Evolutionary conservation across 1,140 invertebrate genomes (phyloP).

Genomic region (Neodiprion fabricii): DNA sequence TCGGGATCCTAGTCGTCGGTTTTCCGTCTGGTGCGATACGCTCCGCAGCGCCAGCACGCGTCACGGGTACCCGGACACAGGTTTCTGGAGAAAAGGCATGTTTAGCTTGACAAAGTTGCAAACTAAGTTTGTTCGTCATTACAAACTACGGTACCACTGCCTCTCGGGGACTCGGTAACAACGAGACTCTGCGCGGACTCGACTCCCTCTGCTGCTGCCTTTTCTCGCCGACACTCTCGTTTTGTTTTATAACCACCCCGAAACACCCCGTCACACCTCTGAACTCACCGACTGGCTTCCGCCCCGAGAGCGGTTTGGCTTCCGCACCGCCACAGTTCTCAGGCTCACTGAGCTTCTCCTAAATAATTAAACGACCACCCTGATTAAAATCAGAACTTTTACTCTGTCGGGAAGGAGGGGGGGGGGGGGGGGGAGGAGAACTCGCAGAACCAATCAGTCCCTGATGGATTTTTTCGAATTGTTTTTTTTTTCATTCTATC

Average conservation of each 20-base stretch:
- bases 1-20: not conserved
- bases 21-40: not conserved
- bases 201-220: not conserved
- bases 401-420: too few species aligned
- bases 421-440: too few species aligned
- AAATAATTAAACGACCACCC: too few species aligned
- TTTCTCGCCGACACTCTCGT: not conserved
- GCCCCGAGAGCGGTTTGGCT: not conserved
- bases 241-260: not conserved
- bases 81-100: not conserved
- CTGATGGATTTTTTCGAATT: too few species aligned
- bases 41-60: not conserved
- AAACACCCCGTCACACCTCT: not conserved
- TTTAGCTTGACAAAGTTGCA: not conserved
- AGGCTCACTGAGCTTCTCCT: too few species aligned
- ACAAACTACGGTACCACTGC: not conserved
- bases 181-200: not conserved
- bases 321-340: not conserved
- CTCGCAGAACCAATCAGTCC: too few species aligned
- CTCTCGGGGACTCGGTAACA: not conserved
- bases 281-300: not conserved
- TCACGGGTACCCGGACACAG: not conserved
- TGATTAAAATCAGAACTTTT: too few species aligned
- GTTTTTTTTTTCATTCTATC: too few species aligned
- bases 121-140: slow-evolving; percentile 4